Base-by-base conservation (phyloP, 2,113 vertebrate species). In the Festucalex cinctus region DNA sequence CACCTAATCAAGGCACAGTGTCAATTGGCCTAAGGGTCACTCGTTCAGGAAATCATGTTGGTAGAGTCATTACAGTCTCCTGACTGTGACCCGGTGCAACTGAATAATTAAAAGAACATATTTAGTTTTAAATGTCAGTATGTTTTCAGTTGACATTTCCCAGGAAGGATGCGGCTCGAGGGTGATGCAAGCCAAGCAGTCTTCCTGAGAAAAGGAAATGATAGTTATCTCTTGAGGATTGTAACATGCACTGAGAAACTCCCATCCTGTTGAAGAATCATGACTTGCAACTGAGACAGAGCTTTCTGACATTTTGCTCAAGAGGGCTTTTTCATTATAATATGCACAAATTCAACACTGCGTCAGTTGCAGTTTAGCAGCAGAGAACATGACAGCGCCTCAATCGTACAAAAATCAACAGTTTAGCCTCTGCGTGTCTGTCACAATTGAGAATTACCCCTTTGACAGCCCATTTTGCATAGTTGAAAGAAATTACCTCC, bases 131-230 rank as follows among this genome's bases (percentile, higher is more conserved):
- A 81, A 85, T 81, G 76, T 76, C 78, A 72, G 54, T 32, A 67
- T 1, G 19, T 76, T 59, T 68, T 58, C 63, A 10, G 68, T 13
- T 84, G 75, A 74, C 77, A 82, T 81, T 81, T 82, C 37, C 75
- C 69, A 79, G 57, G 48, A 54, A 51, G 22, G 7, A 24, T 5
- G 28, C 48, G 66, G 13, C 59, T 53, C 24, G 6, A 26, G 28
- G 66, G 54, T 73, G n/a, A 16, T 44, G 12, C 36, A 35, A 60
- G 63, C 66, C 22, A 63, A 78, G 77, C 28, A 66, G 53, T 43
- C 24, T 39, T 58, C 43, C 56, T 19, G 58, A 63, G 28, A 48
- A 73, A 48, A 46, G 46, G 48, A 26, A 39, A 64, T 16, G 13
- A 26, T 20, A 70, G 67, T 79, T 37, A 14, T 44, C 39, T 54